Evolutionary conservation across 2,888 invertebrate genomes (phyloP).

Genomic region (Mythimna lalbum): DNA sequence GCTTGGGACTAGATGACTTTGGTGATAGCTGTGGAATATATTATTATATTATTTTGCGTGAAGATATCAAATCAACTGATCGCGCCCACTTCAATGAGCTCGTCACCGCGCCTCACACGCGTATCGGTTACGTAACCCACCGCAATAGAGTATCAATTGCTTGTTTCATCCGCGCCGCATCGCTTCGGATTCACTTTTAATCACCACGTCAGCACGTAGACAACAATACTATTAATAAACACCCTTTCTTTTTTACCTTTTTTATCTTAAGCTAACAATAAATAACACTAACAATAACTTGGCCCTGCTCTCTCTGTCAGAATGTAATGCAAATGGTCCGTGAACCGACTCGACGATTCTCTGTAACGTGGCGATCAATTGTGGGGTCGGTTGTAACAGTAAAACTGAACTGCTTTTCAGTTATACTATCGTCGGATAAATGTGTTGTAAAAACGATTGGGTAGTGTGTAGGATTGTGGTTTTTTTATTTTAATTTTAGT

Average conservation of each 20-base stretch:
- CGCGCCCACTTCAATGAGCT: too few species aligned
- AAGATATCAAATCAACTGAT: too few species aligned
- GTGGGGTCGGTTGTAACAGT: conserved; percentile 36
- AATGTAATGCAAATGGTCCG: conserved; percentile 59
- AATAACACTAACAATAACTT: conserved; percentile 48
- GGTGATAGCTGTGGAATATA: too few species aligned
- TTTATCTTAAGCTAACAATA: conserved; percentile 10
- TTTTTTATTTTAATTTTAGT: too few species aligned
- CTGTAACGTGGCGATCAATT: conserved; percentile 47
- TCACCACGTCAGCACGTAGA: too few species aligned
- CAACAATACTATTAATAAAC: not conserved
- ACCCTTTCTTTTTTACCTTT: not conserved
- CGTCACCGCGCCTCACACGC: too few species aligned
- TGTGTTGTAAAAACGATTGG: conserved; percentile 10
- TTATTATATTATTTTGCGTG: too few species aligned
- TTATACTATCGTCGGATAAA: conserved; percentile 23
- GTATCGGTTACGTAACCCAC: too few species aligned
- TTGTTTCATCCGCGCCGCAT: too few species aligned
- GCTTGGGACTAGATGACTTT: too few species aligned
- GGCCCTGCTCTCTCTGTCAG: conserved; percentile 35
- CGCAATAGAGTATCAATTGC: too few species aligned
- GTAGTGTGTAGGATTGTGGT: not conserved
- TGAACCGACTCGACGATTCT: conserved; percentile 43
- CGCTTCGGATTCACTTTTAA: too few species aligned
- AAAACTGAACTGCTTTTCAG: conserved; percentile 44